Base-by-base conservation (phyloP, 1,140 invertebrate species). In the Acromyrmex heyeri region DNA sequence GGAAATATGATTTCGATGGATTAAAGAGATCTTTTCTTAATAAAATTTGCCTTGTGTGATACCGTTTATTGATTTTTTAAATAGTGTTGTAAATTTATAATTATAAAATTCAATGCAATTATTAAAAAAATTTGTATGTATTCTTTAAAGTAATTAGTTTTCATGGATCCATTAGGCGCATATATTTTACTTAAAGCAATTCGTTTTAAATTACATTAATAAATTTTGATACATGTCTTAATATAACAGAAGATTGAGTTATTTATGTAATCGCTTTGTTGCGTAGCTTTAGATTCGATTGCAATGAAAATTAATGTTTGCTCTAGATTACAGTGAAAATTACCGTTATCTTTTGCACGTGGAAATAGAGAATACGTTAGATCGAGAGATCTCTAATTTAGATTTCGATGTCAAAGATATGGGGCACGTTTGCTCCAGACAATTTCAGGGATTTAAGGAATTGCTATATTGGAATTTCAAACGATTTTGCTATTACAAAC, bases 371-470 rank as follows among this genome's bases (percentile, higher is more conserved):
- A 70, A 73, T 72, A 59, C 55, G 24, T 16, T 30, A 21, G 27
- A 82, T 82, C 16, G 53, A 4, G 53, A 82, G 65, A 72, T 82
- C 67, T 82, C 67, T 72, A 82, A 82, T 82, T 72, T 82, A 82
- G 78, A 82, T 82, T 59, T 82, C 34, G 21, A 72, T 67, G 30
- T 82, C 64, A 72, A 70, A 72, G 34, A 34, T 59, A 70, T 57
- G n/a, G 14, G 30, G 30, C 12, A 57, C 64, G n/a, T 69, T 57
- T 6, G n/a, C 21, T 30, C 16, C 16, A 18, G 53, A 59, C 21
- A 82, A 50, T 27, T 82, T 16, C 34, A 53, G 12, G 16, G 78
- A 82, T 72, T 59, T 24, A 82, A 61, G 65, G 21, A 59, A 14
- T 72, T 53, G 34, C 24, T 14, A 72, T 50, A 30, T 48, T 30